Evolutionary conservation across 2,797 vertebrate genomes (phyloP), one percentile per base, ranked within the genome.

Genomic region (Paedocypris micromegethes): DNA sequence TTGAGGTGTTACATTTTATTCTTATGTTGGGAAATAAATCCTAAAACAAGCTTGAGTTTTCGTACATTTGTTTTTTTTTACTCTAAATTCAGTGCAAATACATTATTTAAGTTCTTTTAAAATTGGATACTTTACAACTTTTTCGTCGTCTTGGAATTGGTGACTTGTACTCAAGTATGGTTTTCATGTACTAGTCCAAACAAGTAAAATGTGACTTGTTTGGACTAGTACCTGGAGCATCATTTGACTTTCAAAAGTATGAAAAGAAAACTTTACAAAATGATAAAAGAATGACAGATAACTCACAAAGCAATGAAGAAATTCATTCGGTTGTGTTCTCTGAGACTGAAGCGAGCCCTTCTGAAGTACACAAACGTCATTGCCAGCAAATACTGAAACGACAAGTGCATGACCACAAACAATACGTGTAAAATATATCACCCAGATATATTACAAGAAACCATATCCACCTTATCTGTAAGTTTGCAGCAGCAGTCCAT

Each of bases 311-410:
- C 94, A 37, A 93, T 88, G 86, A 99, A 99, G 85, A 99, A 98
- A 84, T 98, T 96, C 72, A 84, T 91, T 80, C 87, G 90, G 82
- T 87, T 98, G 80, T 97, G 91, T 74, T 99, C 95, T 7, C 79
- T 77, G 71, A 91, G 68, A 80, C 82, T 86, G 84, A 95, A 96
- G 77, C 78, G 81, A 73, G 95, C 95, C 80, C 96, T 92, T 91
- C 94, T 98, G 90, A 98, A 98, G 90, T 99, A 99, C 80, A 98
- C 91, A 77, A 98, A 99, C 60, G 93, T 92, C 95, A 99, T 98
- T 78, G 96, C 96, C 79, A 98, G 88, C 74, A 99, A 93, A 85
- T 98, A 99, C 97, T 99, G 0, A 8, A 4, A 66, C 4, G 6
- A 44, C 6, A n/a, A 47, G 9, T 48, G 2, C 42, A 37, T 47